Conservation (phyloP, 2,888 invertebrate species). For the Platycheirus rosarum region DNA sequence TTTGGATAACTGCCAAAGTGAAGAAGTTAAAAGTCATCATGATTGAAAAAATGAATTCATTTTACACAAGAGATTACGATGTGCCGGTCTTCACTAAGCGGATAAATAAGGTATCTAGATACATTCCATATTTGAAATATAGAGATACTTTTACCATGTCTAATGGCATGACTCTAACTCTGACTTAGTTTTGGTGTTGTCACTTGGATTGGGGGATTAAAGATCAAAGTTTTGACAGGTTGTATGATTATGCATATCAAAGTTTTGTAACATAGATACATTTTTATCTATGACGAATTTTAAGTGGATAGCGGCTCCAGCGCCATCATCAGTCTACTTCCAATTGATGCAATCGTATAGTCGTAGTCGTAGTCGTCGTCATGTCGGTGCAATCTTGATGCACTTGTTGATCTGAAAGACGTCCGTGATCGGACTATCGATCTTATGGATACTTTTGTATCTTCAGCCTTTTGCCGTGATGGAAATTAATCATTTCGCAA, state of each 20-base stretch:
- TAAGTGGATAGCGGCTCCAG: slow-evolving; percentile 47
- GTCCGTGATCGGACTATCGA: slow-evolving; percentile 67
- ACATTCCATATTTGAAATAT: slow-evolving; percentile 16
- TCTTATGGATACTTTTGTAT: slow-evolving; percentile 42
- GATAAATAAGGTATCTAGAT: slow-evolving; percentile 78
- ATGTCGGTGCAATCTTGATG: slow-evolving; percentile 35
- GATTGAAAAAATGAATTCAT: slow-evolving; percentile 79
- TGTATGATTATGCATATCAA: slow-evolving; percentile 34
- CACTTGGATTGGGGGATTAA: slow-evolving; percentile 56
- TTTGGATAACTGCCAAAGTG: slow-evolving; percentile 24
- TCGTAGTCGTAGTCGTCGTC: slow-evolving; percentile 24
- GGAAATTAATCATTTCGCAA: slow-evolving; percentile 72
- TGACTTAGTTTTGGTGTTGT: slow-evolving; percentile 47
- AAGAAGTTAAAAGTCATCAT: slow-evolving; percentile 74
- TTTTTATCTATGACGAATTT: slow-evolving; percentile 26
- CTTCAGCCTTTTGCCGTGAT: slow-evolving; percentile 24
- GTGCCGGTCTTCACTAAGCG: slow-evolving; percentile 79
- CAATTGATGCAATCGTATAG: too few species aligned
- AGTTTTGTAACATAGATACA: slow-evolving; percentile 39
- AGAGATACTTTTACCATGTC: slow-evolving; percentile 8
- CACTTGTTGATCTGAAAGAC: slow-evolving; percentile 61
- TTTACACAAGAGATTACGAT: slow-evolving; percentile 80
- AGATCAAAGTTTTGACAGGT: slow-evolving; percentile 49
- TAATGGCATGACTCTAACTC: slow-evolving; percentile 8
- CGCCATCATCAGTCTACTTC: slow-evolving; percentile 28